Conservation (phyloP, 2,113 vertebrate species). For the Pluvianellus socialis region DNA sequence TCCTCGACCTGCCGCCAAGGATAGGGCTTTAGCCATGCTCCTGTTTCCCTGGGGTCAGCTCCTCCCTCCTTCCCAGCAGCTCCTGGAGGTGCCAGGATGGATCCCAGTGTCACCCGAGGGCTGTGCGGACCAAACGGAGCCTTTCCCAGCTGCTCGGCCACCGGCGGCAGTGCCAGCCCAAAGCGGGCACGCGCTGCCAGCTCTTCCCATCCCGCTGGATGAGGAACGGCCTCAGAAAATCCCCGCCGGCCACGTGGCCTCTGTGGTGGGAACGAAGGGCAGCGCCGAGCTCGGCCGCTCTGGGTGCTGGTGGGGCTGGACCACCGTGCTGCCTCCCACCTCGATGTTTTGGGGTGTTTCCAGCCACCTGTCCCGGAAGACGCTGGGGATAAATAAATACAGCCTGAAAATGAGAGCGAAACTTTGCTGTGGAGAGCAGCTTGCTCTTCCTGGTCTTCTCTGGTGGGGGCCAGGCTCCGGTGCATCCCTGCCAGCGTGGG, state of each 20-base stretch:
- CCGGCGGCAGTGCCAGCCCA: background rate
- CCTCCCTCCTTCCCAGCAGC: background rate
- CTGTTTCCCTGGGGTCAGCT: background rate
- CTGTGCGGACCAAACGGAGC: rapidly evolving
- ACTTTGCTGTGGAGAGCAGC: background rate
- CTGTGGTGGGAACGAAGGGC: background rate
- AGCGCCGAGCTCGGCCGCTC: background rate
- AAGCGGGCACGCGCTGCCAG: rapidly evolving
- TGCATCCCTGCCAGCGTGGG: background rate
- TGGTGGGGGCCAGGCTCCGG: background rate
- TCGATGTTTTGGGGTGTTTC: background rate
- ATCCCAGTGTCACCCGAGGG: background rate
- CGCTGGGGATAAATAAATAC: background rate
- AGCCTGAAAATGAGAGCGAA: background rate
- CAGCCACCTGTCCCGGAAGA: background rate
- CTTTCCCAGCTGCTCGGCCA: rapidly evolving
- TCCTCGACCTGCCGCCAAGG: background rate
- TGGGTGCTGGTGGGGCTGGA: rapidly evolving
- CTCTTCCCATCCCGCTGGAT: background rate
- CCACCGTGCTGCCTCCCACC: background rate
- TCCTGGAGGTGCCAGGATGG: background rate
- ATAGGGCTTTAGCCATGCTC: background rate
- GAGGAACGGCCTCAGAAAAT: rapidly evolving
- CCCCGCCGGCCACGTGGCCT: background rate
- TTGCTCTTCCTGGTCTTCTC: background rate